Evolutionary conservation across 2,797 vertebrate genomes (phyloP).

Genomic region (Siniperca undulata): DNA sequence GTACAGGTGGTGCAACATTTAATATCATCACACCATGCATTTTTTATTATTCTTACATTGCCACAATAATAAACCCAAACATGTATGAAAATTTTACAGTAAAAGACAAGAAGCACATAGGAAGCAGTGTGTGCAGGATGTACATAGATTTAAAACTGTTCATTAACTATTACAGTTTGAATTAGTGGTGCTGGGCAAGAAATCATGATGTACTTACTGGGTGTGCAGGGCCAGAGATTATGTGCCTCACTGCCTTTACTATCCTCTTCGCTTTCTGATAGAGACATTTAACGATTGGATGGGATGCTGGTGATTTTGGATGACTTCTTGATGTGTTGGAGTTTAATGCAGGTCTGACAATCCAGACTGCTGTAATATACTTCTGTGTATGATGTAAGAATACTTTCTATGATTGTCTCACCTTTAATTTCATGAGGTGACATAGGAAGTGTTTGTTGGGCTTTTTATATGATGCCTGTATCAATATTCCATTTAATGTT

Average conservation of each 20-base stretch:
- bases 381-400: background rate
- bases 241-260: background rate
- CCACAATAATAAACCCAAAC: background rate
- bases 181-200: background rate
- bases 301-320: background rate
- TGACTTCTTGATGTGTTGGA: background rate
- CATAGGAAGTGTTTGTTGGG: background rate
- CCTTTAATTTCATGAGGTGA: constrained; percentile 24
- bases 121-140: constrained; percentile 2
- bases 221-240: background rate
- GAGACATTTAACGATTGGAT: background rate
- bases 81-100: background rate
- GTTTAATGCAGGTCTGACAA: background rate
- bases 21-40: background rate
- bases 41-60: background rate
- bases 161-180: background rate
- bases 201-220: background rate
- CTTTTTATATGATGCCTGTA: background rate
- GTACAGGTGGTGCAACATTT: background rate
- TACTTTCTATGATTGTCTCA: background rate
- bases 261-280: background rate
- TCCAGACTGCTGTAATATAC: background rate
- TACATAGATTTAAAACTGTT: background rate
- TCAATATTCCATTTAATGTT: background rate
- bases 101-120: background rate